These are phyloP conservation scores for Apogon hyalosoma DNA, from an alignment of 2,797 vertebrate genomes.

Conservation along the genomic window DNA sequence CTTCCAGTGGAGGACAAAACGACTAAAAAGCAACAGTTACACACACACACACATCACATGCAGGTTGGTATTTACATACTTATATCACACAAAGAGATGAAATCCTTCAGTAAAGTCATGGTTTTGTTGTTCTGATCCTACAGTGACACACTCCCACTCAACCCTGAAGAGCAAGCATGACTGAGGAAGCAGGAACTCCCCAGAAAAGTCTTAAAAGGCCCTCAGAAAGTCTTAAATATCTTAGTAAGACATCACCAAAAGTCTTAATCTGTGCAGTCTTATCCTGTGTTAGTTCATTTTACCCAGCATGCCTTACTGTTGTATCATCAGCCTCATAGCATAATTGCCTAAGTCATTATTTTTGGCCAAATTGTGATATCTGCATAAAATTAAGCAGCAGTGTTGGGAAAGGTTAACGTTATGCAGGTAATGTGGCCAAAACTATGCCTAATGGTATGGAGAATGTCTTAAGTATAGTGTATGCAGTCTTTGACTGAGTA, in stretches of 20 bases:
- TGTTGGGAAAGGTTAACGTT: too few species aligned
- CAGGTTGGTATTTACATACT: conserved; percentile 25
- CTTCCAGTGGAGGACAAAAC: conserved; percentile 60
- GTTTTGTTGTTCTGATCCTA: conserved; percentile 13
- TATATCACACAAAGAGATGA: neutral
- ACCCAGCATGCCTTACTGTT: conserved; percentile 7
- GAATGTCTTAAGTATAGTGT: neutral
- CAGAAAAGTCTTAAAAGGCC: conserved; percentile 41
- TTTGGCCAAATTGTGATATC: too few species aligned
- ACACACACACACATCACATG: conserved; percentile 2
- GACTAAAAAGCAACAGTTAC: conserved; percentile 42
- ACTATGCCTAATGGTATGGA: neutral
- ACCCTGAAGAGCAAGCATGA: conserved; percentile 5
- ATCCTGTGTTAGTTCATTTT: neutral
- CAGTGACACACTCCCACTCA: conserved; percentile 50
- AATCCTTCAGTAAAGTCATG: neutral
- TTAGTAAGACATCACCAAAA: conserved; percentile 57
- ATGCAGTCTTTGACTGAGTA: too few species aligned
- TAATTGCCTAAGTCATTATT: neutral
- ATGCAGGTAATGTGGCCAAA: too few species aligned
- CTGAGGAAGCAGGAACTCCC: conserved; percentile 20
- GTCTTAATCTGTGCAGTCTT: conserved; percentile 60
- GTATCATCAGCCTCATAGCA: neutral
- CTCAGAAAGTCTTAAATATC: conserved; percentile 59
- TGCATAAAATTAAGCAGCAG: too few species aligned